Base-by-base conservation (phyloP, 1,140 invertebrate species). In the Cryptotermes secundus region DNA sequence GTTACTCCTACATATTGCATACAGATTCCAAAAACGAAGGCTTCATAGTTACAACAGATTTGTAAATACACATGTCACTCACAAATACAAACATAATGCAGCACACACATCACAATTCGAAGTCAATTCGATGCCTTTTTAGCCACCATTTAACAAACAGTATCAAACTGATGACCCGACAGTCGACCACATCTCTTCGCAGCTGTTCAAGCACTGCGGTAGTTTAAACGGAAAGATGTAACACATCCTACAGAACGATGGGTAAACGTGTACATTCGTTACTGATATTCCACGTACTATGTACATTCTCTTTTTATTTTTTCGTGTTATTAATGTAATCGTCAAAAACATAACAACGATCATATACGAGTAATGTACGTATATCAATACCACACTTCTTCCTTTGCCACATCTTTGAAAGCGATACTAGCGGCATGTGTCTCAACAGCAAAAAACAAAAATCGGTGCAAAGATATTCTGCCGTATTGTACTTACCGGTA, bases 1-100 rank as follows among this genome's bases (percentile, higher is more conserved):
- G 31, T n/a, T n/a, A 72, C 59, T 31, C 59, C 59, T 72, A 72
- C 59, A 72, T 72, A 72, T 72, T 72, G 59, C 59, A 72, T n/a
- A 72, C n/a, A 72, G n/a, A n/a, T 9, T 31, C 59, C 26, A n/a
- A 31, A n/a, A 4, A 72, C 59, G 59, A 7, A 72, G 31, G 59
- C 26, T 31, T n/a, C 59, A 72, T 31, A 26, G 26, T 72, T 72
- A n/a, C 59, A 72, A 72, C n/a, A 4, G 10, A 31, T 10, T 72
- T 31, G 9, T 72, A 72, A 72, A 72, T n/a, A 31, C n/a, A 31
- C 59, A 72, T n/a, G 26, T 31, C 59, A 31, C 14, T 31, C 59
- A n/a, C 26, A 72, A 72, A 72, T 31, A 72, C 59, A 31, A 72
- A 72, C 59, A 72, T n/a, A 72, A 72, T 72, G n/a, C 59, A 72